These are phyloP conservation scores for Nycticebus coucang DNA, from an alignment of 2,113 vertebrate species.

Conservation along the genomic window DNA sequence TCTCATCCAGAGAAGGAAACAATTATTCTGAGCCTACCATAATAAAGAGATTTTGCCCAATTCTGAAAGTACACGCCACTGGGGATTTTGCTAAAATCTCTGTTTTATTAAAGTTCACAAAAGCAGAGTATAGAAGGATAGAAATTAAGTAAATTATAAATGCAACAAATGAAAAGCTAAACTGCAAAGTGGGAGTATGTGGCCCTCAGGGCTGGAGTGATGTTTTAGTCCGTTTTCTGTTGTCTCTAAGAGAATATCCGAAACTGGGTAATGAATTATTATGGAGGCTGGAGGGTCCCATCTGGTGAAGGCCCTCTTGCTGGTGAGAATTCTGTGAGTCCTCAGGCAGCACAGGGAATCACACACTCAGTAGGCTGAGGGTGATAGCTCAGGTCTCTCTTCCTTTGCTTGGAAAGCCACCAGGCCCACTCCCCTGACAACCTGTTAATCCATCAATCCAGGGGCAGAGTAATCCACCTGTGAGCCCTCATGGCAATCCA, in stretches of 20 bases:
- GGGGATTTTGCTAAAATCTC: slow-evolving; percentile 51
- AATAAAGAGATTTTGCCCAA: slow-evolving; percentile 60
- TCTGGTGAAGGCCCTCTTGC: neutral
- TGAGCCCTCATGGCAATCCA: too few species aligned
- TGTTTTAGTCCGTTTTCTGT: neutral
- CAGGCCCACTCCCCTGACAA: neutral
- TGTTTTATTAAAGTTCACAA: slow-evolving; percentile 63
- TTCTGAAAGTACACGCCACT: slow-evolving; percentile 25
- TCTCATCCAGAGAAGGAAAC: slow-evolving; percentile 52
- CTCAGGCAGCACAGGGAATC: neutral
- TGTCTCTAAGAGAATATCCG: neutral
- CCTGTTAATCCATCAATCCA: neutral
- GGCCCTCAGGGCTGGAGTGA: neutral
- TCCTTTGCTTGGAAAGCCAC: neutral
- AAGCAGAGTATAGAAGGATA: neutral
- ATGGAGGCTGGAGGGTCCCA: neutral
- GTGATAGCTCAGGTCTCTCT: neutral
- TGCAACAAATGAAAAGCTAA: slow-evolving; percentile 42
- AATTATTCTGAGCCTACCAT: slow-evolving; percentile 51
- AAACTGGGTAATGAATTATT: neutral
- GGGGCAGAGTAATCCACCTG: neutral
- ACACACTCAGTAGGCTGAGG: neutral
- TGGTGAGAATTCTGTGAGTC: neutral
- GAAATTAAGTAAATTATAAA: slow-evolving; percentile 54
- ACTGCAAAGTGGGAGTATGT: neutral